phyloP scores from a whole-genome alignment of 2,797 vertebrate species.

The Margarornis squamiger region DNA sequence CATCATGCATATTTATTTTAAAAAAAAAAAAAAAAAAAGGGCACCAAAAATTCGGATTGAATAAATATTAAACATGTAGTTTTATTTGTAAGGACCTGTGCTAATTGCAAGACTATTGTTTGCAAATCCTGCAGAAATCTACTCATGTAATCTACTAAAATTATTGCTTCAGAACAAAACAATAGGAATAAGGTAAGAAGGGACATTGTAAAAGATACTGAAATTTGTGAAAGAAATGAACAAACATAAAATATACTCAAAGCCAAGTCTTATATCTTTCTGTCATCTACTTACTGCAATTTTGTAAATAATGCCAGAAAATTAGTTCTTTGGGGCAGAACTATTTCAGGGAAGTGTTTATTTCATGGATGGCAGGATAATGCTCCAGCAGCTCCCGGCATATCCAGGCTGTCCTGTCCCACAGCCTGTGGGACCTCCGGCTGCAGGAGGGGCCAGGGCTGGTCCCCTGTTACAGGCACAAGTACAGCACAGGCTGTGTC shows the following conservation, averaged over 20 bases:
- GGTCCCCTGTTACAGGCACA: too few species aligned
- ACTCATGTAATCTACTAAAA: background rate
- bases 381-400: background rate
- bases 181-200: background rate
- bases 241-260: background rate
- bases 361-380: accelerated
- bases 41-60: background rate
- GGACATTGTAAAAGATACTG: background rate
- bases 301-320: background rate
- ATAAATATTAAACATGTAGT: background rate
- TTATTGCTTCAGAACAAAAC: background rate
- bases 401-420: background rate
- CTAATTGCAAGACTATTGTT: background rate
- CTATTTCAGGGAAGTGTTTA: background rate
- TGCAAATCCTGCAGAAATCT: background rate
- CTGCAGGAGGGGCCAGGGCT: background rate
- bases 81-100: background rate
- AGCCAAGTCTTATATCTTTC: background rate
- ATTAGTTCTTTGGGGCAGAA: background rate
- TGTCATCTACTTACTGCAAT: background rate
- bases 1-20: background rate
- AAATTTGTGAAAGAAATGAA: background rate
- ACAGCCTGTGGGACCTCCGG: background rate
- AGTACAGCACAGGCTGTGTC: background rate
- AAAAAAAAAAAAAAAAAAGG: too few species aligned